Base-by-base conservation (phyloP, 2,113 vertebrate genomes). In the Camelus bactrianus region DNA sequence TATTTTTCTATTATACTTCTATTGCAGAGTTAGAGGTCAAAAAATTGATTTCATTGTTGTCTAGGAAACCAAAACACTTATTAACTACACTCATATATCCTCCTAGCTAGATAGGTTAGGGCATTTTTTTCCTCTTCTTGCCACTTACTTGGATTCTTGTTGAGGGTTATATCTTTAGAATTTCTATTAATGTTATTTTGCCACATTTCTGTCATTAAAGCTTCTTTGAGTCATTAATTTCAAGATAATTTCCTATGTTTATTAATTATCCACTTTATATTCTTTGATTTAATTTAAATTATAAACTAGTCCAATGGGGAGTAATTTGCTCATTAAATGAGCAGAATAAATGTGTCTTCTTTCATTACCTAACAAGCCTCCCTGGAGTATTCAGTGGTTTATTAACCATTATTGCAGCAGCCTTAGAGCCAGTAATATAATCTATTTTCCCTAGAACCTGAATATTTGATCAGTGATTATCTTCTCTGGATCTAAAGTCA, bases 191-290 rank as follows among this genome's bases (percentile, higher is more conserved):
- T 5, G 13, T 72, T 87, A 89, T 95, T 85, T 86, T 96, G 62
- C 24, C 52, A 87, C 24, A 3, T 65, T 52, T 82, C 70, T 85
- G 32, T 84, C 83, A 52, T 46, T 83, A 95, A 95, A 90, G 35
- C 12, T 96, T 94, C 35, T 79, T 75, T 88, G n/a, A 93, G 15
- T 90, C 73, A 94, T 91, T 96, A 79, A 97, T 76, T 93, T 94
- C 58, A 86, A 93, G 54, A 76, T 62, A 69, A 56, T 88, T 85
- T 93, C 48, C 93, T 93, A 67, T 76, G n/a, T 24, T 65, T 87
- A 83, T 79, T 97, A 97, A 92, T 83, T 96, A 80, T 89, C 92
- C 3, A 48, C 17, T 93, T 95, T 96, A 64, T 92, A 56, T 75
- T 79, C 24, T 86, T 93, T 75, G 0, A 91, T 73, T 96, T 96